phyloP scores from a whole-genome alignment of 2,113 vertebrate genomes.

The Salvator merianae region DNA sequence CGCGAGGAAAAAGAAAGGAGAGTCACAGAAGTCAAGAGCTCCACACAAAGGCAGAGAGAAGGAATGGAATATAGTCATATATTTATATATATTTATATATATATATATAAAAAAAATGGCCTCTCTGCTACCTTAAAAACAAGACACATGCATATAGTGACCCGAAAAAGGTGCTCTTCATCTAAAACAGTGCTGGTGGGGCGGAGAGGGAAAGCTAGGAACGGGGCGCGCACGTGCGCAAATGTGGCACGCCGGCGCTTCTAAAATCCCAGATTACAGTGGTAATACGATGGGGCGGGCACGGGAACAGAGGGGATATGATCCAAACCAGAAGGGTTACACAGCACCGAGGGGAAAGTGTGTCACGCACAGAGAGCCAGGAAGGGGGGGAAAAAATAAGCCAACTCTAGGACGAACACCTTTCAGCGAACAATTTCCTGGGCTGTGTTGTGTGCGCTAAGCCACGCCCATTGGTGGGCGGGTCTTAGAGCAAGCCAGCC shows the following conservation, averaged over 20 bases:
- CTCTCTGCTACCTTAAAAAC: slow-evolving; percentile 32
- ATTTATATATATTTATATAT: slow-evolving; percentile 30
- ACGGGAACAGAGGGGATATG: not conserved
- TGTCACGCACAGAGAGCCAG: not conserved
- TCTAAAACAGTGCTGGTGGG: slow-evolving; percentile 51
- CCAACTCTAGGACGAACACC: not conserved
- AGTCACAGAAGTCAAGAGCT: not conserved
- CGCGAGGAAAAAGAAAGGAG: not conserved
- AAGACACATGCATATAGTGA: slow-evolving; percentile 65
- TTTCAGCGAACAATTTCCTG: not conserved
- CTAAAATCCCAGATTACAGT: not conserved
- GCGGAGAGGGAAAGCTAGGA: rapidly evolving
- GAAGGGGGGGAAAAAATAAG: not conserved
- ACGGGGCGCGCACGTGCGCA: too few species aligned
- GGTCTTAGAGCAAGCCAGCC: not conserved
- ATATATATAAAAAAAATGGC: slow-evolving; percentile 9
- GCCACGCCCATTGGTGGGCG: not conserved
- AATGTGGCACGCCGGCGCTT: not conserved
- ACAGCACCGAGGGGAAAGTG: not conserved
- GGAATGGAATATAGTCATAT: not conserved
- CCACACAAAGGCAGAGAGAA: rapidly evolving
- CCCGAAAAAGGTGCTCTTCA: slow-evolving; percentile 51
- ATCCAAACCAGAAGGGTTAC: not conserved
- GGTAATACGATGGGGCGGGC: rapidly evolving
- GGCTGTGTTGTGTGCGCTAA: not conserved